These are phyloP conservation scores for Chionodraco myersi DNA, from an alignment of 2,113 vertebrate species.

Conservation along the genomic window DNA sequence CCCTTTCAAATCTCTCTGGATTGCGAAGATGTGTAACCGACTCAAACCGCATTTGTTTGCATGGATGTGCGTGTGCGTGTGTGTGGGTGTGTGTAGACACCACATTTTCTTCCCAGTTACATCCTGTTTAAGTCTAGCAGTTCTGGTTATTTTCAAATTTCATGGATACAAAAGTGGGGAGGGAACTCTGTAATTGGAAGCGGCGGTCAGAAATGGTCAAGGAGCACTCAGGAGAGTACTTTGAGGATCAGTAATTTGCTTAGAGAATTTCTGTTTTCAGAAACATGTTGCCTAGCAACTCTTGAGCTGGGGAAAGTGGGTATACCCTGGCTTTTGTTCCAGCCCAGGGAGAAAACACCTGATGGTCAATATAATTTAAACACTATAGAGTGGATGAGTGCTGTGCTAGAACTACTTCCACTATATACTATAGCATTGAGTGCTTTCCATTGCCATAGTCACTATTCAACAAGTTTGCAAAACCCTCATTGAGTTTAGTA, in stretches of 20 bases:
- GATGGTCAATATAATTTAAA: constrained; percentile 70
- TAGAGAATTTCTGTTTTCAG: constrained; percentile 73
- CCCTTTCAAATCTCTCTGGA: constrained; percentile 62
- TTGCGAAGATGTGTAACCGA: constrained; percentile 55
- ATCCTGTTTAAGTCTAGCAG: constrained; percentile 41
- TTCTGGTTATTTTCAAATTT: constrained; percentile 65
- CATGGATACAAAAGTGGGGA: constrained; percentile 56
- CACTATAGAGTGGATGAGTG: constrained; percentile 53
- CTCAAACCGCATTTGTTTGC: constrained; percentile 59
- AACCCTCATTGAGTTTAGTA: constrained; percentile 36
- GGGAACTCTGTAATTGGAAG: constrained; percentile 73
- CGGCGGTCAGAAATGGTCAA: constrained; percentile 75
- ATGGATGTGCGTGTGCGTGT: neutral
- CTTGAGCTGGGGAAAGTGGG: constrained; percentile 37
- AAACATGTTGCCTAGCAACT: constrained; percentile 78
- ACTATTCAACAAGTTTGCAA: constrained; percentile 35
- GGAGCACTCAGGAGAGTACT: constrained; percentile 72
- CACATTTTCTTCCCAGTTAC: constrained; percentile 36
- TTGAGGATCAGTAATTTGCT: constrained; percentile 77
- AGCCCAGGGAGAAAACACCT: constrained; percentile 67
- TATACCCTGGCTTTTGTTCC: constrained; percentile 64
- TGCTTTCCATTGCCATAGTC: constrained; percentile 22
- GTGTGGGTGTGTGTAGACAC: constrained; percentile 9
- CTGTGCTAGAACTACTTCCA: constrained; percentile 16
- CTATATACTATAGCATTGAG: constrained; percentile 19